These are phyloP conservation scores for Sinocyclocheilus rhinocerous DNA, from an alignment of 2,113 vertebrate species.

Conservation along the genomic window DNA sequence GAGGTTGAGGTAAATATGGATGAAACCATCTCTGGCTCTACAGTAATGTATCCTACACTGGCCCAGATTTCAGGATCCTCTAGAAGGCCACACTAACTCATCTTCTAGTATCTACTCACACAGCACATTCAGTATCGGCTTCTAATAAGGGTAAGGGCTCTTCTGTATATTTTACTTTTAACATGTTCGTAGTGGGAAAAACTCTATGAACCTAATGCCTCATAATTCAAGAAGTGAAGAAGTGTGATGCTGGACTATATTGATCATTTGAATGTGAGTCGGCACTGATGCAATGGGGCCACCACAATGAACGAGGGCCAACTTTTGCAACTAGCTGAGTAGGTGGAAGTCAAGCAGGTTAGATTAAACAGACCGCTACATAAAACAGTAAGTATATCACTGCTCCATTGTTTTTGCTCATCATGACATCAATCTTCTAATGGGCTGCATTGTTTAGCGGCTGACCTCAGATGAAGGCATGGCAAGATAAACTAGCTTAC, in stretches of 20 bases:
- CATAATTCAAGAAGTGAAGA: constrained; percentile 21
- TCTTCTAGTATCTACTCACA: constrained; percentile 12
- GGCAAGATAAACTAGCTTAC: background rate
- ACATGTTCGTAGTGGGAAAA: background rate
- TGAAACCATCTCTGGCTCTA: constrained; percentile 10
- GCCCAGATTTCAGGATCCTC: constrained; percentile 5
- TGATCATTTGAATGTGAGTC: constrained; percentile 46
- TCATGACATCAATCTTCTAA: constrained; percentile 30
- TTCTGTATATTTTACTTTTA: constrained; percentile 14
- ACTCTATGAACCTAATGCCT: background rate
- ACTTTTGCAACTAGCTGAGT: constrained; percentile 38
- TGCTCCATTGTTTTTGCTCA: constrained; percentile 8
- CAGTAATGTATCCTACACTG: background rate
- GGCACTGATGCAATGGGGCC: constrained; percentile 43
- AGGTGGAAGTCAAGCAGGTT: constrained; percentile 28
- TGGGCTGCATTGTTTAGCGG: constrained; percentile 11
- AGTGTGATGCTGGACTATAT: constrained; percentile 19
- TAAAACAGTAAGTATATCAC: constrained; percentile 16
- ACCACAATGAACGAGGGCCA: constrained; percentile 19
- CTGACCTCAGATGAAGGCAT: constrained; percentile 8
- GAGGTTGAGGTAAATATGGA: background rate
- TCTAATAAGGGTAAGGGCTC: background rate
- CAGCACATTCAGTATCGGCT: background rate
- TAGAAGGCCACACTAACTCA: background rate
- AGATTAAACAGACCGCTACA: background rate